A percentile compares a stretch with the other conserved stretches of the same genome.
These are phyloP conservation scores for Dendrolimus kikuchii DNA, from an alignment of 1,140 invertebrate genomes.

Conservation along the genomic window DNA sequence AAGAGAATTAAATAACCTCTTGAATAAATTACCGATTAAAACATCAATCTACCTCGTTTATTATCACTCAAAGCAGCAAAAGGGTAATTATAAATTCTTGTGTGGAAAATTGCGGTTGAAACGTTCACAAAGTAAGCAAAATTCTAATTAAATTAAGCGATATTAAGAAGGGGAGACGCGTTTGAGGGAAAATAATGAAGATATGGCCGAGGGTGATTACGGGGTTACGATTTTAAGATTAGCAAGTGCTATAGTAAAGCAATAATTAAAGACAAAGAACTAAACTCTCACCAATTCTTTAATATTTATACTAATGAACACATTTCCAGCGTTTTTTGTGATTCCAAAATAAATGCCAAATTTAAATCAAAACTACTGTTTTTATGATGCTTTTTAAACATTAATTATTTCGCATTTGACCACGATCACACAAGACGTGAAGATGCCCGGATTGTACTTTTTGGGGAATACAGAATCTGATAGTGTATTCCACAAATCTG, in stretches of 20 bases:
- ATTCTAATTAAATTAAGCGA: slow-evolving; percentile 57
- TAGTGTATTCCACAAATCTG: no score
- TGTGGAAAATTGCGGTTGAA: slow-evolving; percentile 34
- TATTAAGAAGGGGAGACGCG: slow-evolving; percentile 47
- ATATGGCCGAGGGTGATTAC: slow-evolving; percentile 32
- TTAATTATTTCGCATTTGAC: no score
- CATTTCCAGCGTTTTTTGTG: no score
- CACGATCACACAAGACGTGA: no score
- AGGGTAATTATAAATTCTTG: slow-evolving; percentile 34
- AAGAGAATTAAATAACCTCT: not conserved
- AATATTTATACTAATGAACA: no score
- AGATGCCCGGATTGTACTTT: no score
- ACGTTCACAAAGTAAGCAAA: slow-evolving; percentile 32
- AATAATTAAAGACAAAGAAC: no score
- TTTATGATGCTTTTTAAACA: no score
- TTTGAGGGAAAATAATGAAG: slow-evolving; percentile 53
- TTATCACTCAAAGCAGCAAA: slow-evolving; percentile 14
- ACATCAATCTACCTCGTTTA: slow-evolving; percentile 13
- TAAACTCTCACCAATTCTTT: no score
- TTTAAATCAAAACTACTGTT: no score
- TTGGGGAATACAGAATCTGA: no score
- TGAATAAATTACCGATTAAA: slow-evolving; percentile 15
- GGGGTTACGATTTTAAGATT: not conserved
- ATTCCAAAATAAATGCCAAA: no score
- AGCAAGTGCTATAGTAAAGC: not conserved